phyloP scores from a whole-genome alignment of 2,888 invertebrate genomes.

The Theristus sp. region DNA sequence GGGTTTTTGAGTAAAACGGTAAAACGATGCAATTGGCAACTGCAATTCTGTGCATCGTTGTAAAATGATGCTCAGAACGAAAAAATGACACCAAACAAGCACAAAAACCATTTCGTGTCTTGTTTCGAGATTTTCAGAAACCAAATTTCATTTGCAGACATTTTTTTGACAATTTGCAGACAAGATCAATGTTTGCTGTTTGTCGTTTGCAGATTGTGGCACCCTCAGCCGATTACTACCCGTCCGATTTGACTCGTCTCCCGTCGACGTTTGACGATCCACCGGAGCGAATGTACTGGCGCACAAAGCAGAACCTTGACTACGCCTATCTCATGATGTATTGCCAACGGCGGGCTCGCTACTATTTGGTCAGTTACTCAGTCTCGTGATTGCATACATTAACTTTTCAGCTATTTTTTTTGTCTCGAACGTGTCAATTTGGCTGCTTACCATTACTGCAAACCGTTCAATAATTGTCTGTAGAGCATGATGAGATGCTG shows the following conservation, averaged over 20 bases:
- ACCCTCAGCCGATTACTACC: slow-evolving; percentile 32
- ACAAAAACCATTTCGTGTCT: no score
- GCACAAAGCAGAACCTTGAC: slow-evolving; percentile 36
- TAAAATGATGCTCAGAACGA: no score
- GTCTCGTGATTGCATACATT: not conserved
- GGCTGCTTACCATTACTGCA: not conserved
- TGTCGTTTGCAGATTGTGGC: slow-evolving; percentile 19
- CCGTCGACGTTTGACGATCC: slow-evolving; percentile 32
- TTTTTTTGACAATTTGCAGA: no score
- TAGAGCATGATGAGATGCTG: not conserved
- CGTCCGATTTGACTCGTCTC: slow-evolving; percentile 28
- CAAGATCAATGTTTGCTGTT: no score
- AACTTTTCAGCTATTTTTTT: not conserved
- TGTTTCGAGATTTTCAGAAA: no score
- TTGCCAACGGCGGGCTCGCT: slow-evolving; percentile 27
- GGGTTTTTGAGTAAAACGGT: no score
- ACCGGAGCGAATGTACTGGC: slow-evolving; percentile 32
- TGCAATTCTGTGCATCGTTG: no score
- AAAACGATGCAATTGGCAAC: no score
- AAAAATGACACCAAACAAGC: no score
- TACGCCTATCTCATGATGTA: slow-evolving; percentile 35
- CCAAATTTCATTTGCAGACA: no score
- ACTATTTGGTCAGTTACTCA: slow-evolving; percentile 20
- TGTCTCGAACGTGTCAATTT: no score
- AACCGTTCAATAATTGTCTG: not conserved